A percentile compares a stretch with the other conserved stretches of the same genome.
These are phyloP conservation scores for Papilio demoleus DNA, from an alignment of 2,888 invertebrate genomes.

Conservation along the genomic window DNA sequence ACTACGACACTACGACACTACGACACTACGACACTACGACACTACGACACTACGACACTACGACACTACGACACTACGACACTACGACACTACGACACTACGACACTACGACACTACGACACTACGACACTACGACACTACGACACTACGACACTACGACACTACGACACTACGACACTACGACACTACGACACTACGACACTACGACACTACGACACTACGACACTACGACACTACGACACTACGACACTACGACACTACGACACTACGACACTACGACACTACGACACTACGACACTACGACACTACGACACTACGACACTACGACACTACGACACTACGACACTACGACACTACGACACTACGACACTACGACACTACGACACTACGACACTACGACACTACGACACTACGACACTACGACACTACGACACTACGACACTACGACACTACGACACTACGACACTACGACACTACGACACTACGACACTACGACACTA, in stretches of 20 bases:
- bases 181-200: constrained; percentile 57
- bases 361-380: too few relatives aligned
- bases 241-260: constrained; percentile 53
- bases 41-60: constrained; percentile 60
- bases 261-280: neutral
- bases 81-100: constrained; percentile 57
- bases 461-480: constrained; percentile 43
- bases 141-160: constrained; percentile 60
- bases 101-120: constrained; percentile 37
- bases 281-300: constrained; percentile 60
- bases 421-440: constrained; percentile 57
- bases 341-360: constrained; percentile 37
- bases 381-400: constrained; percentile 60
- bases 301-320: neutral
- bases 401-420: neutral
- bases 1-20: constrained; percentile 53
- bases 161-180: neutral
- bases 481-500: constrained; percentile 53
- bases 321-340: constrained; percentile 57
- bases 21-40: neutral
- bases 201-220: neutral
- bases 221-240: constrained; percentile 43
- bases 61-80: neutral
- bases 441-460: neutral
- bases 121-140: too few relatives aligned